phyloP scores from a whole-genome alignment of 1,140 invertebrate genomes.

The Tribolium castaneum region DNA sequence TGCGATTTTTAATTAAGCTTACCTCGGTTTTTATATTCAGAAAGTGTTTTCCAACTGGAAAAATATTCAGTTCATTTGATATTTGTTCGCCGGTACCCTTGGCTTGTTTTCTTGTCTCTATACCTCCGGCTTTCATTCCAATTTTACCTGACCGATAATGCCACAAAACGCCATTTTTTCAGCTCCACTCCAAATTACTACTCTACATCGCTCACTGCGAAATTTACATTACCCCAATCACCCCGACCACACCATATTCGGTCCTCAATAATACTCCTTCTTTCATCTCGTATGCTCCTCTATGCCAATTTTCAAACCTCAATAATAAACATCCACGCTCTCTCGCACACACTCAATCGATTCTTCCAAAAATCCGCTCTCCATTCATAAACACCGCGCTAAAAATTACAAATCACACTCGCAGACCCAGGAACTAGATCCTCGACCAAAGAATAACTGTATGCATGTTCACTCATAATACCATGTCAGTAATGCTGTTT shows the following conservation, averaged over 20 bases:
- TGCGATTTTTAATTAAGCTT: constrained; percentile 62
- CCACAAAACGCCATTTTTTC: constrained; percentile 32
- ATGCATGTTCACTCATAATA: background rate
- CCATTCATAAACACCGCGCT: background rate
- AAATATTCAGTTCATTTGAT: constrained; percentile 62
- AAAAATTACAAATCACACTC: no score
- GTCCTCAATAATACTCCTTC: background rate
- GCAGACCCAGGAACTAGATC: no score
- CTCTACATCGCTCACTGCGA: constrained; percentile 6
- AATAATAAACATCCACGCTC: background rate
- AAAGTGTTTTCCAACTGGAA: constrained; percentile 60
- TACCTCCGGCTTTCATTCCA: constrained; percentile 46
- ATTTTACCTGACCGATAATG: constrained; percentile 46
- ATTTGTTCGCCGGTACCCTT: constrained; percentile 55
- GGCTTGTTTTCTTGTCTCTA: constrained; percentile 57
- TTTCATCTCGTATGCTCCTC: background rate
- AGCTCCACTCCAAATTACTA: constrained; percentile 9
- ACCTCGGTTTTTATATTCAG: constrained; percentile 59
- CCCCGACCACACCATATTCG: constrained; percentile 19
- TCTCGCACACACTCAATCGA: background rate
- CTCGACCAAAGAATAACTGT: background rate
- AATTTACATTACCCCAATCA: constrained; percentile 30
- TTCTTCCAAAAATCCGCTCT: background rate
- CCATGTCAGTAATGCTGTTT: no score
- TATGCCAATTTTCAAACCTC: background rate